Conservation (phyloP, 2,888 invertebrate species). For the Harpalus rufipes region DNA sequence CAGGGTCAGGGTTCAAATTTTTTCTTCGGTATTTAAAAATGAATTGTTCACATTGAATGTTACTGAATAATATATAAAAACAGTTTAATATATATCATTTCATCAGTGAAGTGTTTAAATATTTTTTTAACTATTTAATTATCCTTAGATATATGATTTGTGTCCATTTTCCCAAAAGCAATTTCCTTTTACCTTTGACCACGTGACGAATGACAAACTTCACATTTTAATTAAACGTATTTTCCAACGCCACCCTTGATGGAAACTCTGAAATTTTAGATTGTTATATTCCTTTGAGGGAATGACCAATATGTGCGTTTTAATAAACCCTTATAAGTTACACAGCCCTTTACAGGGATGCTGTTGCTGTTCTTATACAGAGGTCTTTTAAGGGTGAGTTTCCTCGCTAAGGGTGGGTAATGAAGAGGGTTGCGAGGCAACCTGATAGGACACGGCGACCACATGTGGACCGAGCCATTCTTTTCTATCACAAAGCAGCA, state of each 20-base stretch:
- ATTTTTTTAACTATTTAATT: too few relatives aligned
- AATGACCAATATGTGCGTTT: conserved; percentile 70
- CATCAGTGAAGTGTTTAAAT: too few relatives aligned
- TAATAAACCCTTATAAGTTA: conserved; percentile 72
- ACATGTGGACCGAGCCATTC: conserved; percentile 62
- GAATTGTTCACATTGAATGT: too few relatives aligned
- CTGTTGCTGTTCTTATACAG: background rate
- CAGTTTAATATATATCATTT: too few relatives aligned
- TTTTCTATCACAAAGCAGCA: conserved; percentile 65
- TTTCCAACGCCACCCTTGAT: conserved; percentile 62
- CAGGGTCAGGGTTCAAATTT: too few relatives aligned
- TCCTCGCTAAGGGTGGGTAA: conserved; percentile 35
- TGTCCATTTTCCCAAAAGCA: conserved; percentile 18
- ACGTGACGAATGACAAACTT: conserved; percentile 63
- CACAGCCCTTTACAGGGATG: conserved; percentile 23
- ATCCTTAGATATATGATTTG: background rate
- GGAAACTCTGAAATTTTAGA: conserved; percentile 70
- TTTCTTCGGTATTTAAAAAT: too few relatives aligned
- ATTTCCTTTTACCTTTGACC: background rate
- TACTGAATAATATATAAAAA: too few relatives aligned
- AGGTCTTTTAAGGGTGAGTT: conserved; percentile 15
- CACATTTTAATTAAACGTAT: conserved; percentile 66
- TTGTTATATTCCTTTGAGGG: conserved; percentile 72
- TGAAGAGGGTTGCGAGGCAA: conserved; percentile 66
- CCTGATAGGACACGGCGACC: conserved; percentile 64